phyloP scores from a whole-genome alignment of 2,888 invertebrate genomes.

The Osedax fenrisi region DNA sequence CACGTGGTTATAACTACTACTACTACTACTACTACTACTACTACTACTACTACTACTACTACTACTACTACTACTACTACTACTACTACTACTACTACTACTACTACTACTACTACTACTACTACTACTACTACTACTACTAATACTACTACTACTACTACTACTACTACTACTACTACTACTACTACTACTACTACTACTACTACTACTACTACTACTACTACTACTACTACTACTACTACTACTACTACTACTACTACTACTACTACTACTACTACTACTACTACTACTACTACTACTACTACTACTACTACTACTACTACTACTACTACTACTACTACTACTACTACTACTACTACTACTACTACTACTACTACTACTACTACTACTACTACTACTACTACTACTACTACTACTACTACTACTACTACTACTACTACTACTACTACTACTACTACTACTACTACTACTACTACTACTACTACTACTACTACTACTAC shows the following conservation, averaged over 20 bases:
- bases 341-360: background rate
- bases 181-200: slow-evolving; percentile 23
- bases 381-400: background rate
- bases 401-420: slow-evolving; percentile 14
- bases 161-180: slow-evolving; percentile 21
- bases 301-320: background rate
- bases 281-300: slow-evolving; percentile 1
- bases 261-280: slow-evolving; percentile 24
- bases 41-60: slow-evolving; percentile 7
- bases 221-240: slow-evolving; percentile 21
- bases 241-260: slow-evolving; percentile 24
- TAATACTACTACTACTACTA: too few relatives aligned
- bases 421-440: slow-evolving; percentile 23
- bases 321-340: slow-evolving; percentile 3
- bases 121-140: slow-evolving; percentile 23
- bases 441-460: slow-evolving; percentile 25
- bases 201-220: slow-evolving; percentile 21
- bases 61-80: slow-evolving; percentile 25
- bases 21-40: slow-evolving; percentile 5
- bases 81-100: slow-evolving; percentile 24
- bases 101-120: slow-evolving; percentile 25
- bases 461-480: slow-evolving; percentile 24
- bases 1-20: too few relatives aligned
- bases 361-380: background rate
- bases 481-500: slow-evolving; percentile 18